phyloP scores from a whole-genome alignment of 2,797 vertebrate species.

The Premnoplex brunnescens region DNA sequence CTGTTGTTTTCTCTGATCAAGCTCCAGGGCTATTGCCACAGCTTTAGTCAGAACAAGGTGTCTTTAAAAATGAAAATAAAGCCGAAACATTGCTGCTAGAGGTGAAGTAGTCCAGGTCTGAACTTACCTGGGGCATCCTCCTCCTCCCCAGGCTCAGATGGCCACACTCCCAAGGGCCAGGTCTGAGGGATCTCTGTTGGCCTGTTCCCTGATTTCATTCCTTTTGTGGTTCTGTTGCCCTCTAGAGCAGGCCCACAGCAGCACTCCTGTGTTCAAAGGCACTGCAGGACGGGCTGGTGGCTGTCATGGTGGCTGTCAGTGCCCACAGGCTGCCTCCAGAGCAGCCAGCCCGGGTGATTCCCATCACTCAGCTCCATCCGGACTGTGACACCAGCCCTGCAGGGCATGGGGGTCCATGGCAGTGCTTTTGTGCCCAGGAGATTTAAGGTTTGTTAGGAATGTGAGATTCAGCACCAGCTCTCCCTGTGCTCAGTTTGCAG shows the following conservation, averaged over 20 bases:
- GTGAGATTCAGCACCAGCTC: background rate
- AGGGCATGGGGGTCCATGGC: rapidly evolving
- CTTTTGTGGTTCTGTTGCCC: background rate
- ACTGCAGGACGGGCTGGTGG: background rate
- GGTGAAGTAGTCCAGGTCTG: background rate
- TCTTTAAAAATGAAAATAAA: background rate
- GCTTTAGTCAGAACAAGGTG: background rate
- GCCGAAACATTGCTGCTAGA: rapidly evolving
- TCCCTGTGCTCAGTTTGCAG: background rate
- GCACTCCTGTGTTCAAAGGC: background rate
- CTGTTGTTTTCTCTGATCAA: background rate
- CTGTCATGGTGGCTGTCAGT: background rate
- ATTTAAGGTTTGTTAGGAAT: background rate
- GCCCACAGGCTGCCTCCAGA: background rate
- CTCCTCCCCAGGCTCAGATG: background rate
- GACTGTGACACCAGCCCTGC: background rate
- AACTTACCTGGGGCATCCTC: background rate
- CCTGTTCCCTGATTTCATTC: background rate
- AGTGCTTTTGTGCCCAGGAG: rapidly evolving
- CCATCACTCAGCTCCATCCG: background rate
- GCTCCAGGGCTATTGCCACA: rapidly evolving
- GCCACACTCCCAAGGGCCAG: background rate
- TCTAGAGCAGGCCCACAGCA: too few species aligned
- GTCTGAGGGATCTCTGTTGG: background rate
- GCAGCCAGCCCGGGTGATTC: background rate